Conservation (phyloP, 2,888 invertebrate genomes). For the Parasteatoda lunata region DNA sequence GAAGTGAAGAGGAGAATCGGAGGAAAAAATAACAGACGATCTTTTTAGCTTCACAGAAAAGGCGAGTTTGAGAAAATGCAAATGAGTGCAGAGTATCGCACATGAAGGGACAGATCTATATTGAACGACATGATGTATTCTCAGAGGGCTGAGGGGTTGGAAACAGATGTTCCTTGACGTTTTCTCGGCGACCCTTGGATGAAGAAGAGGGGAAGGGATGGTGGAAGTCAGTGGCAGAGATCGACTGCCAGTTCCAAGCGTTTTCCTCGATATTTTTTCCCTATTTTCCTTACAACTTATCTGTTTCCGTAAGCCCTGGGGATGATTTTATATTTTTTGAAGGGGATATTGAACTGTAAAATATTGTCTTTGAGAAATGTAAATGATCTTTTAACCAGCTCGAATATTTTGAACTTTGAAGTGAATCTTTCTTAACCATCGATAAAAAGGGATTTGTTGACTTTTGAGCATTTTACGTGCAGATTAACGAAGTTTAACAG, state of each 20-base stretch:
- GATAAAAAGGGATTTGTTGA: too few relatives aligned
- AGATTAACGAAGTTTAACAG: too few relatives aligned
- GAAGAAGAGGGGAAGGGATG: not conserved
- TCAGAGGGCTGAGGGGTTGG: slow-evolving; percentile 42
- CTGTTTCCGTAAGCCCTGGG: not conserved
- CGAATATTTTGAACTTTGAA: too few relatives aligned
- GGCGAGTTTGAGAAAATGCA: slow-evolving; percentile 44
- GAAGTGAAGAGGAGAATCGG: not conserved
- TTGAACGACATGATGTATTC: slow-evolving; percentile 42
- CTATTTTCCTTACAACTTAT: not conserved
- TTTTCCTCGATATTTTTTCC: not conserved
- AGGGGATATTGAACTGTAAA: too few relatives aligned
- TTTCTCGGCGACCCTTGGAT: slow-evolving; percentile 34
- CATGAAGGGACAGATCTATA: slow-evolving; percentile 42
- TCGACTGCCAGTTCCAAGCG: slow-evolving; percentile 43
- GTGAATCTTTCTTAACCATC: too few relatives aligned
- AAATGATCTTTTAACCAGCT: too few relatives aligned
- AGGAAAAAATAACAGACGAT: slow-evolving; percentile 14
- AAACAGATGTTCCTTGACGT: slow-evolving; percentile 67
- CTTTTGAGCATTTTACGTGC: too few relatives aligned
- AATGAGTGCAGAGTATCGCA: slow-evolving; percentile 14
- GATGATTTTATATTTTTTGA: too few relatives aligned
- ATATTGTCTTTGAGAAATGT: too few relatives aligned
- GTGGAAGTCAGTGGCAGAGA: slow-evolving; percentile 32
- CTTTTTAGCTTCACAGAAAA: not conserved